Percentiles rank a stretch among this genome's conserved stretches.
Evolutionary conservation across 2,113 vertebrate species (phyloP).

Genomic region (Agelaius tricolor): DNA sequence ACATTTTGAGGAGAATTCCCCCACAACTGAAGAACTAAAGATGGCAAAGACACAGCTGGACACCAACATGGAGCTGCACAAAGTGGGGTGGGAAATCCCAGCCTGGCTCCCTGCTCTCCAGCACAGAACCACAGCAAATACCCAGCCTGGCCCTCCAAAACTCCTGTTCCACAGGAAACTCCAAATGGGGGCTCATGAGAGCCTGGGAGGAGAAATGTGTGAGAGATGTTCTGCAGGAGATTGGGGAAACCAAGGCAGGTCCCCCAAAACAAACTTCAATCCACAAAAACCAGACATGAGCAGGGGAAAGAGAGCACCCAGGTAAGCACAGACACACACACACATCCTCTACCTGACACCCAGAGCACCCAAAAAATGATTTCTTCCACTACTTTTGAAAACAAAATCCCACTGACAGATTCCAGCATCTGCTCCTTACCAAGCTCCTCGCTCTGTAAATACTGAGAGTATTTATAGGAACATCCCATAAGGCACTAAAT

Average conservation of each 20-base stretch:
- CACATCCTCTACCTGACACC: not conserved
- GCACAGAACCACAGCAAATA: not conserved
- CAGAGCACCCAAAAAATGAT: not conserved
- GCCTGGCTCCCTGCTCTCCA: not conserved
- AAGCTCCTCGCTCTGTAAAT: not conserved
- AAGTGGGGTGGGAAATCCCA: not conserved
- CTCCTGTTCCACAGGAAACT: accelerated
- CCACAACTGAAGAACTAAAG: not conserved
- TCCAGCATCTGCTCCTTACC: not conserved
- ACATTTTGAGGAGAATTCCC: not conserved
- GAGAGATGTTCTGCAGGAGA: not conserved
- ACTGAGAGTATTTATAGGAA: not conserved
- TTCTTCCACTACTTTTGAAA: not conserved
- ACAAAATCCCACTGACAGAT: not conserved
- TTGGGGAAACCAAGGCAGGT: accelerated
- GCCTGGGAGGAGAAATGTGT: not conserved
- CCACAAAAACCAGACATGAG: accelerated
- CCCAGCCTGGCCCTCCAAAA: not conserved
- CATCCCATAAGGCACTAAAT: not conserved
- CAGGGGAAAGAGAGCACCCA: not conserved
- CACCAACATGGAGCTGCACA: accelerated
- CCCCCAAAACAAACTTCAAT: not conserved
- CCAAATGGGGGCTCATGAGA: not conserved
- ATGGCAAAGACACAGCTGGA: not conserved
- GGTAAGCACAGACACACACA: not conserved